Evolutionary conservation across 2,888 invertebrate genomes (phyloP).

Genomic region (Synanthedon andrenaeformis): DNA sequence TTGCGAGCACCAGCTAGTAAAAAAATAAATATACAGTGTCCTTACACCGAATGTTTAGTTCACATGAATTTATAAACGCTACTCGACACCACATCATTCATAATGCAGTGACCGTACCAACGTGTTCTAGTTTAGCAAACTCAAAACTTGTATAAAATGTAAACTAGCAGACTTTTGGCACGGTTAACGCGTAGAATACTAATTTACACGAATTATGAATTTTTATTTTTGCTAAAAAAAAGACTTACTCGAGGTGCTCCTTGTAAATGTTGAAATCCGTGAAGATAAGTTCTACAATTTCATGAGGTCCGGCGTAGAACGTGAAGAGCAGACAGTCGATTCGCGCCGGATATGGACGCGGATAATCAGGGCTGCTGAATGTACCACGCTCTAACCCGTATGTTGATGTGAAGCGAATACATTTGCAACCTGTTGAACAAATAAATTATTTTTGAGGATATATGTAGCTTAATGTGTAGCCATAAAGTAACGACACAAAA

Average conservation of each 20-base stretch:
- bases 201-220: not conserved
- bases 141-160: not conserved
- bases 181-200: not conserved
- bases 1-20: no score
- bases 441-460: not conserved
- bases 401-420: slow-evolving; percentile 83
- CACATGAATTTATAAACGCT: not conserved
- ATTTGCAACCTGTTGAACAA: slow-evolving; percentile 78
- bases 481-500: not conserved
- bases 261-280: slow-evolving; percentile 82
- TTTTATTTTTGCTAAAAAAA: not conserved
- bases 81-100: not conserved
- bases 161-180: not conserved
- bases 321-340: slow-evolving; percentile 87
- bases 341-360: slow-evolving; percentile 78
- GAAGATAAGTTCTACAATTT: slow-evolving; percentile 86
- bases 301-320: slow-evolving; percentile 81
- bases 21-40: not conserved
- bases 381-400: slow-evolving; percentile 82
- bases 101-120: not conserved
- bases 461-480: slow-evolving; percentile 1
- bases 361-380: slow-evolving; percentile 88
- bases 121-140: not conserved
- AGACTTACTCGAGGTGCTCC: slow-evolving; percentile 75
- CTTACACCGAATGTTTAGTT: not conserved